Evolutionary conservation across 2,113 vertebrate genomes (phyloP), one percentile per base, ranked within the genome.

Genomic region (Anguilla japonica): DNA sequence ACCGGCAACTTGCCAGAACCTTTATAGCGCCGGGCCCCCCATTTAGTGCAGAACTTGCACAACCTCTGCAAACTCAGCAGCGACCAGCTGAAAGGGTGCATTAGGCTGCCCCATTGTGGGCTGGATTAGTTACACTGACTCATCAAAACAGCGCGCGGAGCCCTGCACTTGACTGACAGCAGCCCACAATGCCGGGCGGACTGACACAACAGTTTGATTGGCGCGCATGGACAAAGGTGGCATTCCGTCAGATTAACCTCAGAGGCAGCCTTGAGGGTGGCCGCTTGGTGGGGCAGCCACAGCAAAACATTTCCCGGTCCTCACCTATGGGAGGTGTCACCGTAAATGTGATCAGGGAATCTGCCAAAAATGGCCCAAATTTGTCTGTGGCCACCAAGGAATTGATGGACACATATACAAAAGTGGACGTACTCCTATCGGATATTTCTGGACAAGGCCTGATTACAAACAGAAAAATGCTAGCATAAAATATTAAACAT

Each of bases 11-110:
- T 85, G 84, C 87, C 84, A 75, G 91, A 81, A 92, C 90, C 94
- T 96, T 95, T 96, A 96, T 96, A 96, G 94, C 90, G 86, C 89
- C 87, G 81, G 91, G 92, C 86, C 91, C 92, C 91, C 79, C 63
- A 15, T 79, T 89, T 82, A 89, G 15, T 90, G 91, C 90, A 88
- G 90, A 94, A 91, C 91, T 90, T 87, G 89, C 91, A 88, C 83
- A 87, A 92, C 92, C 92, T 91, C 93, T 96, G 95, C 96, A 92
- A 86, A 94, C 94, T 96, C 96, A 96, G 96, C 95, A 95, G 90
- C 90, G 89, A 80, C 85, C 60, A 0, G 90, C 92, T 95, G 94
- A 95, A 96, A 95, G 91, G 93, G 89, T 3, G 93, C 92, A 93
- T 96, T 94, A 96, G 93, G 89, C 92, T 80, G 8, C 82, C 11